These are phyloP conservation scores for Protodeltote pygarga DNA, from an alignment of 2,888 invertebrate species.

Conservation along the genomic window DNA sequence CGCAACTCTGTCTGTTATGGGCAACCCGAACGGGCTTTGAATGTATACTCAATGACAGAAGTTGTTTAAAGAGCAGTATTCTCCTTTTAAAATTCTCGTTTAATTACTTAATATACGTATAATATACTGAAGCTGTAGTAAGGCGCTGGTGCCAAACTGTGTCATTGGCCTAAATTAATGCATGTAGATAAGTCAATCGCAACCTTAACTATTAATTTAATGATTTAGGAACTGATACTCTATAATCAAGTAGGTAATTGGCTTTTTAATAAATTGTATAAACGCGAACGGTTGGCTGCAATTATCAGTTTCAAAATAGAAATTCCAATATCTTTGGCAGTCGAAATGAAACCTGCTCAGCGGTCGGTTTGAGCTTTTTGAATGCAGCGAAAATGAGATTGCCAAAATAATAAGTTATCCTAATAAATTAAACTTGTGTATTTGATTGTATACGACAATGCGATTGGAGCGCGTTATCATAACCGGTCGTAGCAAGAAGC, in stretches of 20 bases:
- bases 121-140: too few relatives aligned
- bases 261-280: too few relatives aligned
- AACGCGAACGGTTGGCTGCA: too few relatives aligned
- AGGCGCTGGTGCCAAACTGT: too few relatives aligned
- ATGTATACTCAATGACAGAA: conserved; percentile 52
- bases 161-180: conserved; percentile 18
- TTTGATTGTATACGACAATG: conserved; percentile 56
- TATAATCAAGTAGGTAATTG: too few relatives aligned
- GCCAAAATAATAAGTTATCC: conserved; percentile 6
- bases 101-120: too few relatives aligned
- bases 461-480: conserved; percentile 66
- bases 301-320: too few relatives aligned
- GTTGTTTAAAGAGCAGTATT: conserved; percentile 4
- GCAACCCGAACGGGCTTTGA: conserved; percentile 59
- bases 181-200: conserved; percentile 7
- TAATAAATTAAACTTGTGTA: conserved; percentile 38
- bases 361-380: too few relatives aligned
- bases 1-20: conserved; percentile 49
- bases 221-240: background rate
- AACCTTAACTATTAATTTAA: conserved; percentile 4
- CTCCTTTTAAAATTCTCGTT: too few relatives aligned
- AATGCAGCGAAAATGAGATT: background rate
- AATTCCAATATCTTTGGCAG: too few relatives aligned
- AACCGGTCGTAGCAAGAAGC: conserved; percentile 67
- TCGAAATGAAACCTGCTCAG: too few relatives aligned